Conservation (phyloP, 1,140 invertebrate species). For the Drosophila pruinosa region DNA sequence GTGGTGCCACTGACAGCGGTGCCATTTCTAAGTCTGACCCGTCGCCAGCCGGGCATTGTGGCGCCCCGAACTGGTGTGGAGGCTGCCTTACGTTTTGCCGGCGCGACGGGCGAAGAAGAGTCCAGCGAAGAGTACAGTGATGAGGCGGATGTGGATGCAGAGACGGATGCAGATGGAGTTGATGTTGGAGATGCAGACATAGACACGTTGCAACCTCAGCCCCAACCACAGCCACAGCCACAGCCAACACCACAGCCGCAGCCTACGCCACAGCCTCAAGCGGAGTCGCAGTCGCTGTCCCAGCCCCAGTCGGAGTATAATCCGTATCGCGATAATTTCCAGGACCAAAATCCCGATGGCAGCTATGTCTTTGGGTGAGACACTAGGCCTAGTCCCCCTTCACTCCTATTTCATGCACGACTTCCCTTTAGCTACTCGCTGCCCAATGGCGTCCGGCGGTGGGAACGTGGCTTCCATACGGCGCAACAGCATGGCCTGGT, state of each 20-base stretch:
- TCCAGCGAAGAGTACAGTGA: conserved; percentile 21
- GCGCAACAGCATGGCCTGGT: conserved; percentile 40
- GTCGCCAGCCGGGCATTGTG: conserved; percentile 44
- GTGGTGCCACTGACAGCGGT: conserved; percentile 51
- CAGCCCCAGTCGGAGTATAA: conserved; percentile 37
- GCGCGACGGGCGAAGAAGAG: conserved; percentile 20
- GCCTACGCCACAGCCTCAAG: background rate
- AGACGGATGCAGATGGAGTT: background rate
- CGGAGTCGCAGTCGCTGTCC: background rate
- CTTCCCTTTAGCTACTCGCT: conserved; percentile 45
- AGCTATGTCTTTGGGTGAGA: conserved; percentile 67
- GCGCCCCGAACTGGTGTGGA: conserved; percentile 36
- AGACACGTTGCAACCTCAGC: background rate
- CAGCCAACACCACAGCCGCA: background rate
- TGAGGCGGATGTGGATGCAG: background rate
- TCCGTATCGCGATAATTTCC: conserved; percentile 66
- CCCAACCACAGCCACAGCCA: background rate
- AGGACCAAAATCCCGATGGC: conserved; percentile 61
- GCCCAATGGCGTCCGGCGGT: conserved; percentile 64
- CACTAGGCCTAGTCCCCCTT: too few species aligned
- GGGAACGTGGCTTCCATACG: conserved; percentile 52
- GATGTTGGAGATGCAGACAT: too few species aligned
- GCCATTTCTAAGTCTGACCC: conserved; percentile 17
- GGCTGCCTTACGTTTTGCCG: conserved; percentile 42
- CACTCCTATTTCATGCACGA: background rate